Percentiles rank a stretch among this genome's conserved stretches.
Evolutionary conservation across 2,113 vertebrate genomes (phyloP).

Genomic region (Entelurus aequoreus): DNA sequence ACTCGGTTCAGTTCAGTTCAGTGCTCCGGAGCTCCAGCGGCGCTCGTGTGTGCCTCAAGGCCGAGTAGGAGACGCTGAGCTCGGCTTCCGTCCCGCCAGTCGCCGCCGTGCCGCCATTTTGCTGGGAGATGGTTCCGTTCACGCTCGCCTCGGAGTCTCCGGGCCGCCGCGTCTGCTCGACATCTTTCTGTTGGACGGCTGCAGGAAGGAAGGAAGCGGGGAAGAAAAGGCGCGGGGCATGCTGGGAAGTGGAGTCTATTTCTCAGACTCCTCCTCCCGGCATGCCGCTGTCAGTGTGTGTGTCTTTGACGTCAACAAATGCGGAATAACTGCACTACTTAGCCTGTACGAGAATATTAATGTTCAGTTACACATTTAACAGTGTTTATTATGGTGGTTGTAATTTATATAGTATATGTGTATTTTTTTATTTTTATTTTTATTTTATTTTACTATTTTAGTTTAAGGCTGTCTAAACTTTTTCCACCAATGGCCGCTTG

Average conservation of each 20-base stretch:
- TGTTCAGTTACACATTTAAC: no score
- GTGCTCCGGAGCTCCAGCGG: constrained; percentile 34
- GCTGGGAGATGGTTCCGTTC: constrained; percentile 29
- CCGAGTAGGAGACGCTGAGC: constrained; percentile 24
- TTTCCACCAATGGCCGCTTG: no score
- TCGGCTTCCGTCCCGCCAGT: constrained; percentile 34
- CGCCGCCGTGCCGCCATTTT: constrained; percentile 43
- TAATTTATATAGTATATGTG: no score
- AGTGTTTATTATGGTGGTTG: no score
- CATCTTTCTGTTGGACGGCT: constrained; percentile 55
- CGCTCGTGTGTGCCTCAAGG: constrained; percentile 32
- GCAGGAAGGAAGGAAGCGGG: constrained; percentile 57
- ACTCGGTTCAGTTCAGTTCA: constrained; percentile 22
- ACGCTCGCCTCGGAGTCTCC: constrained; percentile 25
- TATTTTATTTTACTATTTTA: no score
- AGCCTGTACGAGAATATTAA: no score
- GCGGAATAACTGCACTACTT: not conserved
- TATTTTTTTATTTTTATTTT: no score
- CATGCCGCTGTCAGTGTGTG: constrained; percentile 31
- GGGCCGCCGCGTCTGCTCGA: constrained; percentile 22
- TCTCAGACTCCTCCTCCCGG: constrained; percentile 49
- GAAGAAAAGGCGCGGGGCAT: constrained; percentile 33
- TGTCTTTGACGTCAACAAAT: not conserved
- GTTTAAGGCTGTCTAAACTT: no score
- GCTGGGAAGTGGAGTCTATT: constrained; percentile 52